Conservation (phyloP, 2,797 vertebrate genomes). For the Phoxinus dragarum region DNA sequence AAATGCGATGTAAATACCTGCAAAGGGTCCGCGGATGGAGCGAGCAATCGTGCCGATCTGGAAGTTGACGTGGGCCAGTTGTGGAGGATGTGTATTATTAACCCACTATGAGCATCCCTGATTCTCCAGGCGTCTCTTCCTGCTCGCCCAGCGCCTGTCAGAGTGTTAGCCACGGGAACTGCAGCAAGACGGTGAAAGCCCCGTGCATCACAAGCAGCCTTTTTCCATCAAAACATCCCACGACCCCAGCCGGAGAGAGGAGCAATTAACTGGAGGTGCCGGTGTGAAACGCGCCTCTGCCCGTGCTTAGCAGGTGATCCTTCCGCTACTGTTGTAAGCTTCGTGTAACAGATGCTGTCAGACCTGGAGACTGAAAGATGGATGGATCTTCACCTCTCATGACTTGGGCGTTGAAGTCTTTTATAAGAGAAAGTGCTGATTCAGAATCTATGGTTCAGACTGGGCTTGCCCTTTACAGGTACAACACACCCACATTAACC, state of each 20-base stretch:
- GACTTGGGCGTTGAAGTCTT: neutral
- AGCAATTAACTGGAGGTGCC: conserved; percentile 31
- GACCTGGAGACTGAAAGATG: conserved; percentile 21
- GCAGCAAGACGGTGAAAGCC: conserved; percentile 43
- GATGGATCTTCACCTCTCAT: conserved; percentile 12
- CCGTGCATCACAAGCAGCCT: conserved; percentile 35
- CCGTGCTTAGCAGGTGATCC: neutral
- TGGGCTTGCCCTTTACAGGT: conserved; percentile 9
- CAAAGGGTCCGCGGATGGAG: neutral
- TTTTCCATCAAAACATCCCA: conserved; percentile 46
- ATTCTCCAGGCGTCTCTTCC: conserved; percentile 45
- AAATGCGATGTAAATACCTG: conserved; percentile 40
- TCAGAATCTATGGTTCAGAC: conserved; percentile 33
- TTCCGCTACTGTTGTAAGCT: neutral
- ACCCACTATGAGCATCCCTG: conserved; percentile 48
- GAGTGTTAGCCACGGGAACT: conserved; percentile 53
- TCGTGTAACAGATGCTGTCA: neutral
- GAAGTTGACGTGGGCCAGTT: conserved; percentile 41
- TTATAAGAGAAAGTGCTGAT: conserved; percentile 33
- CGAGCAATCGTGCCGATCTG: conserved; percentile 11
- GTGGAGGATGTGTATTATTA: conserved; percentile 40
- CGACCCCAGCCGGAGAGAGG: conserved; percentile 22
- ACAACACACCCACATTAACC: neutral
- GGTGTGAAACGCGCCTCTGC: conserved; percentile 23
- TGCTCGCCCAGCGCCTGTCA: conserved; percentile 48